A percentile compares a stretch with the other conserved stretches of the same genome.
phyloP scores from a whole-genome alignment of 2,797 vertebrate species.

The Meriones psammophilus region DNA sequence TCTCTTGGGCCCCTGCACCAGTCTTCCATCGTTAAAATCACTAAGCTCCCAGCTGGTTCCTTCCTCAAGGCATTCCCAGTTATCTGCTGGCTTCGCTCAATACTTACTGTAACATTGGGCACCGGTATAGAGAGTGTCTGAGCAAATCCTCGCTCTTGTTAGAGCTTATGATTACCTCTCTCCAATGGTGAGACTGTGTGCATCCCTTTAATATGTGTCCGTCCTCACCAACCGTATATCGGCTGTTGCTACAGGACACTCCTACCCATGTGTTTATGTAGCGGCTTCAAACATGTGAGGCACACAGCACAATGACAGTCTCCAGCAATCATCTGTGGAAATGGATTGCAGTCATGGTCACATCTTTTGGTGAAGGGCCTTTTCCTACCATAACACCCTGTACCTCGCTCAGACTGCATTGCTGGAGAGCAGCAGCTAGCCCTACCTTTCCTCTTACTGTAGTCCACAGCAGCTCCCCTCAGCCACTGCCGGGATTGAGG shows the following conservation, averaged over 20 bases:
- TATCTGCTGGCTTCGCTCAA: not conserved
- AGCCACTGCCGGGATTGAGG: not conserved
- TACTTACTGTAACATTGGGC: not conserved
- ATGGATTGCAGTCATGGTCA: constrained; percentile 30
- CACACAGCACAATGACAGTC: not conserved
- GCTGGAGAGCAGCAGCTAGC: not conserved
- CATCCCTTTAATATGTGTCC: constrained; percentile 22
- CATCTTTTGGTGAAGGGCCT: constrained; percentile 21
- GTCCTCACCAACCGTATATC: not conserved
- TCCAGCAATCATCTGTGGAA: constrained; percentile 45
- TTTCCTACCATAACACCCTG: not conserved
- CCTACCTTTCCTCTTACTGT: not conserved
- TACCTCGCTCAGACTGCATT: not conserved
- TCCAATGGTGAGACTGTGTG: not conserved
- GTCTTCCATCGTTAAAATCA: not conserved
- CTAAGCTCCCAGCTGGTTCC: not conserved
- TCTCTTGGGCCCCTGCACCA: not conserved
- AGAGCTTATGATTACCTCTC: not conserved
- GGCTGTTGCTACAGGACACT: not conserved
- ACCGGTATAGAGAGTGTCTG: not conserved
- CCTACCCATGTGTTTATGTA: not conserved
- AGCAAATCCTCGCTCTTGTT: not conserved
- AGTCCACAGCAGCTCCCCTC: not conserved
- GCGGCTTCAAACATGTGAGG: constrained; percentile 10
- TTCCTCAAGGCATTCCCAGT: not conserved